phyloP scores from a whole-genome alignment of 2,888 invertebrate genomes.

The Protophormia terraenovae region DNA sequence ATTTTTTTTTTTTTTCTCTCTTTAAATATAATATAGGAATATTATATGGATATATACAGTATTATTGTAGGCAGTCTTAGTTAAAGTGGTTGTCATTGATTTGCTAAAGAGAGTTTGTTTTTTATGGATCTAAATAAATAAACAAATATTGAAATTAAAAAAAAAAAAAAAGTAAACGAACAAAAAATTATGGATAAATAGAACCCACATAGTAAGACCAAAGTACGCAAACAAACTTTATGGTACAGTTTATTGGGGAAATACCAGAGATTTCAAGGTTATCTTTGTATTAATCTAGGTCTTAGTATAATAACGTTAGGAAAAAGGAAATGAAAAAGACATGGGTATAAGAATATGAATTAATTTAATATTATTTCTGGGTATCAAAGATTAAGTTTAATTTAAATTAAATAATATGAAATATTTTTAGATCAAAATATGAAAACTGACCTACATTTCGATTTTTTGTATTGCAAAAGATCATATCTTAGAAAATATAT shows the following conservation, averaged over 20 bases:
- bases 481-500: too few species aligned
- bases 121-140: slow-evolving; percentile 25
- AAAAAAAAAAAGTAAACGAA: not conserved
- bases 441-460: too few species aligned
- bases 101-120: slow-evolving; percentile 32
- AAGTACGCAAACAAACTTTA: slow-evolving; percentile 14
- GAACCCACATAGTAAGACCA: slow-evolving; percentile 28
- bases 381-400: too few species aligned
- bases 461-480: too few species aligned
- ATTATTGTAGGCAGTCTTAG: slow-evolving; percentile 17
- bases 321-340: too few species aligned
- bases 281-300: not conserved
- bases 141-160: too few species aligned
- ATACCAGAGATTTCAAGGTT: not conserved
- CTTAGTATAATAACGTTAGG: not conserved
- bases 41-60: not conserved
- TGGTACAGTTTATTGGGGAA: not conserved
- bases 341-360: too few species aligned
- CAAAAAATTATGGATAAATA: slow-evolving; percentile 18
- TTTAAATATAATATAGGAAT: not conserved
- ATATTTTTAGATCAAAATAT: too few species aligned
- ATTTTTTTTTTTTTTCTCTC: too few species aligned
- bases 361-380: too few species aligned
- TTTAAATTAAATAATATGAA: too few species aligned
- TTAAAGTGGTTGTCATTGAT: slow-evolving; percentile 60